Evolutionary conservation across 2,797 vertebrate genomes (phyloP), one percentile per base, ranked within the genome.

Genomic region (Eulemur coronatus): DNA sequence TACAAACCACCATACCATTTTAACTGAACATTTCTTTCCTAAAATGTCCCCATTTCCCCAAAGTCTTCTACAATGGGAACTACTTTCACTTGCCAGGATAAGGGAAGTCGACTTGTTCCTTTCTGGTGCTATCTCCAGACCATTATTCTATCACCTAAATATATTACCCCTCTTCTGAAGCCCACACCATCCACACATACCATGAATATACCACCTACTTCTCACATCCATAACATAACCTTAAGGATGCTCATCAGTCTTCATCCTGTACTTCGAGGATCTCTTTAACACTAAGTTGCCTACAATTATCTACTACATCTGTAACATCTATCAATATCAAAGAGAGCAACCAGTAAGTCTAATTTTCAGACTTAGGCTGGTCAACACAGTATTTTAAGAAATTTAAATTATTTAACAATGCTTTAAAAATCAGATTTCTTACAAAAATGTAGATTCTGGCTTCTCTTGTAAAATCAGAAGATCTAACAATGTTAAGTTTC

Each of bases 301-400:
- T 65, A 87, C 22, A 84, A 72, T 81, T 38, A 72, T 67, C 78
- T 81, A 76, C 30, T 94, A 52, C 2, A 65, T 67, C 55, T 65
- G 33, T 38, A 65, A 86, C 50, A 92, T 89, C 33, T 79, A 75
- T 55, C 84, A 88, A 28, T 79, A 75, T 84, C 41, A 79, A 24
- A 85, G 38, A 94, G 0, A 92, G 14, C 33, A 80, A 75, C 67
- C 43, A 80, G 65, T 35, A 88, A 38, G 13, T 52, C 35, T 52
- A 85, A 88, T 88, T 91, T 93, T 95, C 87, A 97, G 43, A 89
- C 33, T 85, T 80, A 95, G 5, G 4, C 20, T 65, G 38, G n/a
- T 69, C 38, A 88, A 93, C 24, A 79, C 20, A 91, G 20, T 22
- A 92, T 92, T 94, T 76, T 15, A 38, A 43, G 93, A 89, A 41